Evolutionary conservation across 1,140 invertebrate species (phyloP), one percentile per base, ranked within the genome.

Genomic region (Ephestia elutella): DNA sequence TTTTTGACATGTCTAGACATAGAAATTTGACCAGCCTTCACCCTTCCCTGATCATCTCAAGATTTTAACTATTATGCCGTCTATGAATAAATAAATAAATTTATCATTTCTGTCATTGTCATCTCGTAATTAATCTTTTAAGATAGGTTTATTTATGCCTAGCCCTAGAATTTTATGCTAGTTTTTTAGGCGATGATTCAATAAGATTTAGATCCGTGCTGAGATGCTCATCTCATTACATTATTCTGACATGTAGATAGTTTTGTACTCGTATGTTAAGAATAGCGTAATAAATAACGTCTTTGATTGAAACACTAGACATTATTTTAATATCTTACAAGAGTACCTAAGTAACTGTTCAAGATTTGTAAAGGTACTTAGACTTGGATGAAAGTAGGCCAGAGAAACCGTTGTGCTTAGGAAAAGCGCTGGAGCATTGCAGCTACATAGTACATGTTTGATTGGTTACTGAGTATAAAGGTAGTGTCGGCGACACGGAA

Each of bases 81-180:
- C 7, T 72, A 81, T 71, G 63, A 71, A 53, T 56, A 69, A 4
- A 32, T 32, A 15, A 44, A 44, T 15, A 68, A 78, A 85, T 80
- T 78, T 71, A 85, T 82, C 74, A 78, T 73, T 71, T 72, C 63
- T 79, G 76, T 84, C 78, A 77, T 75, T 79, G 76, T 84, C 78
- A 77, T 75, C 73, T 56, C 28, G 32, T 61, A n/a, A 54, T 50
- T 61, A n/a, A 54, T 50, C 59, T 61, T 67, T 63, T 59, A 60
- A 30, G 65, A 68, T 50, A 57, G 56, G 17, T 49, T 62, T 64
- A 69, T 73, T 74, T 71, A 51, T 75, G 66, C 59, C 64, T 68
- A 71, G 67, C 59, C 51, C 57, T 58, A 54, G 62, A 65, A 71
- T 73, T 62, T 50, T 49, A 66, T 69, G 66, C 65, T 62, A 67